Percentiles rank a stretch among this genome's conserved stretches.
Conservation (phyloP, 2,888 invertebrate species). For the Ichneumoninae sp. region DNA sequence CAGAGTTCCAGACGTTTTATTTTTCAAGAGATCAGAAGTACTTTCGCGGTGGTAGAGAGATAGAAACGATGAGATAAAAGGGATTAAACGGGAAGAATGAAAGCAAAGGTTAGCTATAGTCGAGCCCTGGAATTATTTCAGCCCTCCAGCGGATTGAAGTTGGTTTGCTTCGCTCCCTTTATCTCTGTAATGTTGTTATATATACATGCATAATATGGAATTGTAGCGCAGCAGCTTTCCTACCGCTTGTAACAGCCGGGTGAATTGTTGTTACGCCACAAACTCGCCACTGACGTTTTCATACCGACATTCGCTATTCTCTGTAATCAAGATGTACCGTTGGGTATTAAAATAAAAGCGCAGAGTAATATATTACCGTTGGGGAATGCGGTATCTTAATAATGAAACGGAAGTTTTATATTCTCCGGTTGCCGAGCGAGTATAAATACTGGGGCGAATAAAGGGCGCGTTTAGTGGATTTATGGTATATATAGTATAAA, state of each 20-base stretch:
- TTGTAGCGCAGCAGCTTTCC: conserved; percentile 18
- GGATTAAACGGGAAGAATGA: conserved; percentile 4
- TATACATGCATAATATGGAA: conserved; percentile 4
- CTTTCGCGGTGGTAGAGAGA: neutral
- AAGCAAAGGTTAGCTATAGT: conserved; percentile 1
- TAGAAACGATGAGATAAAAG: neutral
- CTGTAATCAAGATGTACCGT: conserved; percentile 44
- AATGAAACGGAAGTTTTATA: neutral
- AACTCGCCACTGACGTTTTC: conserved; percentile 27
- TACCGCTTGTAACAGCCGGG: conserved; percentile 21
- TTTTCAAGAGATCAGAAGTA: conserved; percentile 15
- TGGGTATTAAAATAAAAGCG: conserved; percentile 36
- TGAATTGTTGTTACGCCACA: conserved; percentile 43
- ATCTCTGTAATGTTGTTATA: neutral
- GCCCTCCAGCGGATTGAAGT: conserved; percentile 36
- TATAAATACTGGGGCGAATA: neutral
- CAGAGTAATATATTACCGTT: conserved; percentile 38
- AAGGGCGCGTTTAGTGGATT: neutral
- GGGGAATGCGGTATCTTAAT: conserved; percentile 1
- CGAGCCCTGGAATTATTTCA: conserved; percentile 27
- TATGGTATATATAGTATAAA: neutral
- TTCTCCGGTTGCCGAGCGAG: neutral
- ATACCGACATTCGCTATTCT: conserved; percentile 31
- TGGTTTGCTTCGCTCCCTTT: conserved; percentile 20
- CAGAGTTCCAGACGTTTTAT: conserved; percentile 13